Base-by-base conservation (phyloP, 2,888 invertebrate genomes). In the Carpatolechia fugitivella region DNA sequence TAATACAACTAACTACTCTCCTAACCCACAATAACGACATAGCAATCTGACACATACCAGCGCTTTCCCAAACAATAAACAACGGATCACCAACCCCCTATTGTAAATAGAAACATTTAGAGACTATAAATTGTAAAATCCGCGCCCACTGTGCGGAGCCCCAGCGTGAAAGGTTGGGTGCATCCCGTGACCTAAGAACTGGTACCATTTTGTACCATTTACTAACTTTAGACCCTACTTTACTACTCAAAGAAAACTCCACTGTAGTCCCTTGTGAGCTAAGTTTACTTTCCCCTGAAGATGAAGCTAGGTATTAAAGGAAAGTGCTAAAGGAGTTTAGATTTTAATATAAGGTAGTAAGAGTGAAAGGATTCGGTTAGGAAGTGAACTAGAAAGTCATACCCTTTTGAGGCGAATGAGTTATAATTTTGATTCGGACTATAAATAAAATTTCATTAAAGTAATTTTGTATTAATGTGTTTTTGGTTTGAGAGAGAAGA, bases 131-230 rank as follows among this genome's bases (percentile, higher is more conserved):
- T 70, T 65, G 65, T 68, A 69, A 68, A 69, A 64, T 60, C 70
- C 72, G 76, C 77, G 76, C 76, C 82, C 82, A 85, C 71, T 84
- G 76, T 78, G 82, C 77, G 74, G 71, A 58, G 66, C 69, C 82
- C 79, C 76, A 78, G 82, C 88, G 88, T 89, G 87, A 89, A 89
- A 88, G 89, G 89, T 88, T 85, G 84, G 76, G 74, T 83, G 80
- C 88, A 89, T 90, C 89, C 87, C 89, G 89, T 83, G 89, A 90
- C 89, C 89, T 70, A 84, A 82, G 78, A 76, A 76, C 76, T 66
- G 66, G 70, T 70, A 72, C 72, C 70, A 44, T 38, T 57, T 44
- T 14, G 29, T 44, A 44, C 44, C 44, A 69, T 69, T 68, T 65
- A 41, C 40, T 60, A 63, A 64, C 60, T 62, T 59, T 31, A 47